These are phyloP conservation scores for Adelges cooleyi DNA, from an alignment of 1,140 invertebrate species.

Conservation along the genomic window DNA sequence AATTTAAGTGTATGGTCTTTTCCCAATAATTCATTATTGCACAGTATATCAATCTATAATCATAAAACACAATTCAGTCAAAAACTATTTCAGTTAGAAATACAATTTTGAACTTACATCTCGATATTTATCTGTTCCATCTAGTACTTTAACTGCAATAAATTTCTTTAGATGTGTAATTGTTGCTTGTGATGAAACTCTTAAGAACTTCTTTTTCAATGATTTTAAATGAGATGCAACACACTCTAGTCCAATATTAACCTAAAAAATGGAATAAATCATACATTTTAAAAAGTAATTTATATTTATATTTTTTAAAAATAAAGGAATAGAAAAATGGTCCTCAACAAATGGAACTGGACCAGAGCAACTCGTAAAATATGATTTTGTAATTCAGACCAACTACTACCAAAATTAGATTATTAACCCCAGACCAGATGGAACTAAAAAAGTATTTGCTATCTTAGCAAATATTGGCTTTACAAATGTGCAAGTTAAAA, in stretches of 20 bases:
- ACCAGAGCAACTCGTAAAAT: too few species aligned
- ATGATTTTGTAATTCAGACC: too few species aligned
- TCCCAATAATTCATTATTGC: constrained; percentile 94
- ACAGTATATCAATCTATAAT: constrained; percentile 85
- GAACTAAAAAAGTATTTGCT: too few species aligned
- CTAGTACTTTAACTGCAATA: constrained; percentile 88
- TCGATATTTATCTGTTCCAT: constrained; percentile 81
- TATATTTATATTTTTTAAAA: too few species aligned
- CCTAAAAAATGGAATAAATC: constrained; percentile 40
- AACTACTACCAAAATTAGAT: too few species aligned
- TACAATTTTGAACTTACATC: constrained; percentile 57
- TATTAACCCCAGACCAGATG: too few species aligned
- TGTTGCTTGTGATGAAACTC: constrained; percentile 90
- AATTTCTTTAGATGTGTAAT: constrained; percentile 96
- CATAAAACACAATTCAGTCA: background rate
- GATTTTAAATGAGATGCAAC: constrained; percentile 71
- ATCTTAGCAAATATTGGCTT: too few species aligned
- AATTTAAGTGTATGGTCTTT: constrained; percentile 99
- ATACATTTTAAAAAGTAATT: background rate
- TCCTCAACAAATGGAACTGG: too few species aligned
- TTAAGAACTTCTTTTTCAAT: constrained; percentile 76
- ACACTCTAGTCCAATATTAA: constrained; percentile 81
- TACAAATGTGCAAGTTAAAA: too few species aligned
- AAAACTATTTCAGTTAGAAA: constrained; percentile 11
- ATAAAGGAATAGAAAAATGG: too few species aligned